A percentile compares a stretch with the other conserved stretches of the same genome.
Conservation (phyloP, 2,888 invertebrate species). For the Agelastica alni region DNA sequence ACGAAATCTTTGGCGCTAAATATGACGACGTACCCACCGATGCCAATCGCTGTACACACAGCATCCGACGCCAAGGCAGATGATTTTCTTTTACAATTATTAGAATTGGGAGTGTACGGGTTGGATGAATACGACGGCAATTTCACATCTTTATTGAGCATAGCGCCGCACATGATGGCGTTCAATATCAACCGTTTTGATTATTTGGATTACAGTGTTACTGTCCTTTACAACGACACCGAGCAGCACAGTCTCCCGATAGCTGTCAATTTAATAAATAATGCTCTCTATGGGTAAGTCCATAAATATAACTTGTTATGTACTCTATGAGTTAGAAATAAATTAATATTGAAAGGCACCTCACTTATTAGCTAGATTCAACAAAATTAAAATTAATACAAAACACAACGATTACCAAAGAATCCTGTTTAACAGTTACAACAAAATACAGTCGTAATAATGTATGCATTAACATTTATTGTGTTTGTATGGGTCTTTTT, state of each 20-base stretch:
- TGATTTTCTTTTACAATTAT: slow-evolving; percentile 49
- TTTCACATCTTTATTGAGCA: slow-evolving; percentile 65
- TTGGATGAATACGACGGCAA: slow-evolving; percentile 67
- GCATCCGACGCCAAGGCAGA: slow-evolving; percentile 55
- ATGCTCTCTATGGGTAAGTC: slow-evolving; percentile 69
- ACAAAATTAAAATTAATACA: too few relatives aligned
- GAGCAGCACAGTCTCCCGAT: slow-evolving; percentile 79
- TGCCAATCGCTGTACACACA: slow-evolving; percentile 66
- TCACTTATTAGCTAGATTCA: too few relatives aligned
- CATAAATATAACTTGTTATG: too few relatives aligned
- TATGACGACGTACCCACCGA: slow-evolving; percentile 64
- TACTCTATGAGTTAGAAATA: too few relatives aligned
- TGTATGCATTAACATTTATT: too few relatives aligned
- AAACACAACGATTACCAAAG: too few relatives aligned
- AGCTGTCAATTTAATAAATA: slow-evolving; percentile 72
- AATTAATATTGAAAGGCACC: too few relatives aligned
- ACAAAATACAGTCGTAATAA: too few relatives aligned
- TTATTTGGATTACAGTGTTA: slow-evolving; percentile 62
- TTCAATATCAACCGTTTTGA: slow-evolving; percentile 64
- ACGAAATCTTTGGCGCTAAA: slow-evolving; percentile 68
- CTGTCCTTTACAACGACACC: slow-evolving; percentile 77
- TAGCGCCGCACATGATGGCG: slow-evolving; percentile 70
- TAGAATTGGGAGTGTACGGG: slow-evolving; percentile 50
- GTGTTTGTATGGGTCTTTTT: too few relatives aligned
- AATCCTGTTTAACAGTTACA: too few relatives aligned